Evolutionary conservation across 2,888 invertebrate species (phyloP).

Genomic region (Ochropleura plecta): DNA sequence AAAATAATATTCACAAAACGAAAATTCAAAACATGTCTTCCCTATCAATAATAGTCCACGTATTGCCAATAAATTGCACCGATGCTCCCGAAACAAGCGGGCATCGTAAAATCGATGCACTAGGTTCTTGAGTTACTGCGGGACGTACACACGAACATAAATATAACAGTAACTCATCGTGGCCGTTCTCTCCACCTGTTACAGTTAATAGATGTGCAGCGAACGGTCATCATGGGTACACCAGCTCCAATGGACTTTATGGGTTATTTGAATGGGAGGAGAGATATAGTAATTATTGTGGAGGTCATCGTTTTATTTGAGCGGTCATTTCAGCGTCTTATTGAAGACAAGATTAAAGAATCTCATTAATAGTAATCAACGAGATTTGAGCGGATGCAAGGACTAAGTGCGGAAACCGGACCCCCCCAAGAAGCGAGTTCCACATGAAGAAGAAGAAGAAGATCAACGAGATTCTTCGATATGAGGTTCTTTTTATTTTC

Average conservation of each 20-base stretch:
- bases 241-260: conserved; percentile 58
- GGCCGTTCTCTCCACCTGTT: conserved; percentile 86
- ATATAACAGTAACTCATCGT: conserved; percentile 85
- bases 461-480: too few relatives aligned
- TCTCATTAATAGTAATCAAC: too few relatives aligned
- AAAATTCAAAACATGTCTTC: conserved; percentile 63
- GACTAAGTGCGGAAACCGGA: too few relatives aligned
- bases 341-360: too few relatives aligned
- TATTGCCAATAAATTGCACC: conserved; percentile 66
- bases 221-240: conserved; percentile 64
- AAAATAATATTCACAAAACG: conserved; percentile 40
- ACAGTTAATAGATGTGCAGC: conserved; percentile 82
- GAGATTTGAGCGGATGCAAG: too few relatives aligned
- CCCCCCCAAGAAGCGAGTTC: too few relatives aligned
- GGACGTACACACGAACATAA: conserved; percentile 78
- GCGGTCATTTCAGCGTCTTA: too few relatives aligned
- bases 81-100: conserved; percentile 66
- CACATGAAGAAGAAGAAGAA: too few relatives aligned
- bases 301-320: not conserved
- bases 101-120: conserved; percentile 70
- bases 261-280: conserved; percentile 35
- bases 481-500: too few relatives aligned
- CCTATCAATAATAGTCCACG: conserved; percentile 64
- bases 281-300: conserved; percentile 5
- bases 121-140: conserved; percentile 72